Evolutionary conservation across 2,797 vertebrate species (phyloP).

Genomic region (Phoxinus dragarum): DNA sequence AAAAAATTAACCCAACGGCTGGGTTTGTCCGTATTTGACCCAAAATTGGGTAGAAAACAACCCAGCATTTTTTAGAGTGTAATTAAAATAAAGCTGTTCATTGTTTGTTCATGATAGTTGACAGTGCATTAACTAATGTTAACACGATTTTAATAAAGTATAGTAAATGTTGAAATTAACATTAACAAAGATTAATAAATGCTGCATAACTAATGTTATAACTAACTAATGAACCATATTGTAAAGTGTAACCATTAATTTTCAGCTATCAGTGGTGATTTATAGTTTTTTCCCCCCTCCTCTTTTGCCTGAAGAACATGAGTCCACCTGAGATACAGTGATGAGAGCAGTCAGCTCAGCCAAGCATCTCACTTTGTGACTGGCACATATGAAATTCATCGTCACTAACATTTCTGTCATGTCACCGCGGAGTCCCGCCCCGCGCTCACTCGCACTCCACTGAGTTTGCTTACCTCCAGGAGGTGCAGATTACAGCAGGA

Average conservation of each 20-base stretch:
- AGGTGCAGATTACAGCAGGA: slow-evolving; percentile 85
- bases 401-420: slow-evolving; percentile 99
- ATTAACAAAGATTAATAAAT: no score
- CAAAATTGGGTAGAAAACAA: no score
- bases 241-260: background rate
- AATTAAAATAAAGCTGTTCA: no score
- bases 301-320: slow-evolving; percentile 72
- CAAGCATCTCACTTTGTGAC: slow-evolving; percentile 93
- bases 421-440: slow-evolving; percentile 94
- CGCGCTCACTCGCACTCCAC: slow-evolving; percentile 95
- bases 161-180: no score
- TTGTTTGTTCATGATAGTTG: no score
- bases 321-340: slow-evolving; percentile 98
- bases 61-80: no score
- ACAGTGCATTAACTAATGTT: no score
- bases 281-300: slow-evolving; percentile 51
- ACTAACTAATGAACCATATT: no score
- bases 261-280: background rate
- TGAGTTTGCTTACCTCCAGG: slow-evolving; percentile 94
- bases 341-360: slow-evolving; percentile 97
- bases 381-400: slow-evolving; percentile 99
- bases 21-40: no score
- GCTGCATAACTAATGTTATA: no score
- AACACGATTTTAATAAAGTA: no score
- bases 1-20: no score